A percentile compares a stretch with the other conserved stretches of the same genome.
These are phyloP conservation scores for Marronus borbonicus DNA, from an alignment of 2,888 invertebrate species.

Conservation along the genomic window DNA sequence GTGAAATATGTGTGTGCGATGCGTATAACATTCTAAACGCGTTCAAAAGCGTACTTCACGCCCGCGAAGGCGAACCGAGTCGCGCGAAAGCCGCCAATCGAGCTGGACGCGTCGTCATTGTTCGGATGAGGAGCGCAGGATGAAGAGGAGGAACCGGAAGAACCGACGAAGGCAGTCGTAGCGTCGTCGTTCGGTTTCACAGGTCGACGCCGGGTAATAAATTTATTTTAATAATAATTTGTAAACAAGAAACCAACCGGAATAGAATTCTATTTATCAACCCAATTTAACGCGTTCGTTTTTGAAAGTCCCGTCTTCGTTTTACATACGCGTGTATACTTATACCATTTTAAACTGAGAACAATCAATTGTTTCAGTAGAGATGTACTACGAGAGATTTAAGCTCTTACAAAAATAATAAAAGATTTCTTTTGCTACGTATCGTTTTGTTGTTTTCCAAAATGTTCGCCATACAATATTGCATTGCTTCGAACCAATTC, in stretches of 20 bases:
- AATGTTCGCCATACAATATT: no score
- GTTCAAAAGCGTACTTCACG: background rate
- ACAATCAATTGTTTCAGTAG: no score
- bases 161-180: background rate
- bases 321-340: background rate
- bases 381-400: no score
- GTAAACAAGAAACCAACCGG: slow-evolving; percentile 67
- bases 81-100: background rate
- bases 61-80: background rate
- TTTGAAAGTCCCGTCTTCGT: background rate
- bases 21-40: no score
- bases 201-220: slow-evolving; percentile 58
- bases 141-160: background rate
- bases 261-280: slow-evolving; percentile 66
- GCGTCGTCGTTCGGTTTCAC: slow-evolving; percentile 37
- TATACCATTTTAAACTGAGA: no score
- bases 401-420: no score
- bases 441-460: no score
- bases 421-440: no score
- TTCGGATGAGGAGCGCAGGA: background rate
- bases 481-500: no score
- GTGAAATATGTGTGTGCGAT: slow-evolving; percentile 8
- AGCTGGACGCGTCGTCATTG: background rate
- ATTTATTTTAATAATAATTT: slow-evolving; percentile 68
- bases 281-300: slow-evolving; percentile 58